phyloP scores from a whole-genome alignment of 2,888 invertebrate species.

The Sesia apiformis region DNA sequence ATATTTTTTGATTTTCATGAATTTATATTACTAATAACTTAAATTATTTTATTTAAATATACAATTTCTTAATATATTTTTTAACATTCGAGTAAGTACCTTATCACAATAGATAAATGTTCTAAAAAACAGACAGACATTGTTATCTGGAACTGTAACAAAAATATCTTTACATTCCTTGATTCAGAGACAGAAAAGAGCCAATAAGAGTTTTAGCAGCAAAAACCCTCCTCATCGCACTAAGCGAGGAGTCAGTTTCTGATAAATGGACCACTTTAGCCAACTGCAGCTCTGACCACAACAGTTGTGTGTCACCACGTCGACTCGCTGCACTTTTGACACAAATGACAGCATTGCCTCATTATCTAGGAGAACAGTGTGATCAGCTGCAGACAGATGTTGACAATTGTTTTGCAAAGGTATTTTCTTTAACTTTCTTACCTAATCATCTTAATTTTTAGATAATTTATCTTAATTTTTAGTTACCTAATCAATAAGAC shows the following conservation, averaged over 20 bases:
- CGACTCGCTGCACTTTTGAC: constrained; percentile 76
- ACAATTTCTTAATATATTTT: no score
- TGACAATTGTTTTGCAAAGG: constrained; percentile 83
- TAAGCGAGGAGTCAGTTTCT: constrained; percentile 77
- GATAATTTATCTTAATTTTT: not conserved
- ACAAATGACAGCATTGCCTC: constrained; percentile 75
- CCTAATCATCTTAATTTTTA: no score
- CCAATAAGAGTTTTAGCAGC: constrained; percentile 79
- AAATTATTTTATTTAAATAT: no score
- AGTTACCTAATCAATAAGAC: not conserved
- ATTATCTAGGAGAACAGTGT: constrained; percentile 76
- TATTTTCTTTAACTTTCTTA: constrained; percentile 24
- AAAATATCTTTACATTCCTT: not conserved
- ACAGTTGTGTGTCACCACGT: constrained; percentile 80
- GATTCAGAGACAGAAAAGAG: constrained; percentile 73
- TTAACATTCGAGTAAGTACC: no score
- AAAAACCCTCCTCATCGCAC: constrained; percentile 78
- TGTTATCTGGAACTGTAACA: no score
- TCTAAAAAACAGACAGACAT: no score
- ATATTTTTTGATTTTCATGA: no score
- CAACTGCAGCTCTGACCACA: constrained; percentile 82
- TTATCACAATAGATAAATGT: no score
- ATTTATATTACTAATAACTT: no score
- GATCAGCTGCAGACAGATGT: constrained; percentile 78
- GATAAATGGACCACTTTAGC: constrained; percentile 81